Conservation (phyloP, 2,113 vertebrate species). For the Lontra canadensis region DNA sequence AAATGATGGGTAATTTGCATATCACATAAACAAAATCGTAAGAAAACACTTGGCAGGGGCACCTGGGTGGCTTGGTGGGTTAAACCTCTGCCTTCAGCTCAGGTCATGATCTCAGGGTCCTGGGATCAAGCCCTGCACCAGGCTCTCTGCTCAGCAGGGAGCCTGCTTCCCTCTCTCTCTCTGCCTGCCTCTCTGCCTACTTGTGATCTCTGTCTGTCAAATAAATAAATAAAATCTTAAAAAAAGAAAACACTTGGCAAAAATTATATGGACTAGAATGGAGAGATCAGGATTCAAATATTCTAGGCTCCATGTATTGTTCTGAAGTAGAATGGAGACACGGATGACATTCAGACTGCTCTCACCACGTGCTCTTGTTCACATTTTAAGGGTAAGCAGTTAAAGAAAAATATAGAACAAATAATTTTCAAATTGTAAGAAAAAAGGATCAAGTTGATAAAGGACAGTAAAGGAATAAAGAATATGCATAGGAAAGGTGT, state of each 20-base stretch:
- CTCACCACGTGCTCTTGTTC: neutral
- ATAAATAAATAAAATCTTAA: neutral
- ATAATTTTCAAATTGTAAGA: constrained; percentile 7
- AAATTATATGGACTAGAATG: neutral
- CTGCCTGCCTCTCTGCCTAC: no score
- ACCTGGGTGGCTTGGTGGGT: no score
- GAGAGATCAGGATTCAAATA: neutral
- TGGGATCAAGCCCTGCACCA: no score
- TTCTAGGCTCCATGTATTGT: neutral
- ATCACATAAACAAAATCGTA: neutral
- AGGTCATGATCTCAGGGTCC: no score
- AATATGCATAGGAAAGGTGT: neutral
- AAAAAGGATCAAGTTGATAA: neutral
- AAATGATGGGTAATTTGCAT: neutral
- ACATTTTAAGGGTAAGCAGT: neutral
- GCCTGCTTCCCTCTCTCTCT: no score
- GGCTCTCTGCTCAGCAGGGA: no score
- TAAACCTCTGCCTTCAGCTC: no score
- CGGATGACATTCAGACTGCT: neutral
- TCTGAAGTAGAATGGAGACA: neutral
- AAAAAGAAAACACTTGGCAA: neutral
- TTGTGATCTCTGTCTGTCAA: no score
- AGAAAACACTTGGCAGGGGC: neutral
- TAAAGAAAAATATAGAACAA: constrained; percentile 7
- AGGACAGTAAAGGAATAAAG: neutral